These are phyloP conservation scores for Phylloscopus whistleri DNA, from an alignment of 2,113 vertebrate genomes.

Conservation along the genomic window DNA sequence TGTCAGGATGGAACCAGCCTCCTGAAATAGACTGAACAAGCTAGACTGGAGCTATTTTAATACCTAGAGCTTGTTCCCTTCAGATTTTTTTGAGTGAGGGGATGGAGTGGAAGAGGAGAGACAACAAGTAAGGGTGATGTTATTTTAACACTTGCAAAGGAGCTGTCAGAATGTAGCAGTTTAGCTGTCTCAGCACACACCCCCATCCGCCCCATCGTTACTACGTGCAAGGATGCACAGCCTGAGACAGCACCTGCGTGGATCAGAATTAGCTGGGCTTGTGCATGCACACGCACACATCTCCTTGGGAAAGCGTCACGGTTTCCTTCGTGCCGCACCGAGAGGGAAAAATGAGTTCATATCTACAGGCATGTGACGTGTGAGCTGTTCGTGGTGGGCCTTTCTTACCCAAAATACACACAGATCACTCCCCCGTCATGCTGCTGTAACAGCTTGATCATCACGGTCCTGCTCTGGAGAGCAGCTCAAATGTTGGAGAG, in stretches of 20 bases:
- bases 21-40: conserved; percentile 65
- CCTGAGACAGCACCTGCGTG: background rate
- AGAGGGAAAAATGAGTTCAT: background rate
- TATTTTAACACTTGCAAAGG: conserved; percentile 45
- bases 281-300: background rate
- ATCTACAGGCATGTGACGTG: background rate
- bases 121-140: conserved; percentile 30
- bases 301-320: fast-evolving
- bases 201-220: background rate
- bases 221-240: conserved; percentile 38
- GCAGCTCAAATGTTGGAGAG: background rate
- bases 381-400: background rate
- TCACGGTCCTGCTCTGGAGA: background rate
- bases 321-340: fast-evolving
- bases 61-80: conserved; percentile 40
- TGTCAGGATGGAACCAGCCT: conserved; percentile 51
- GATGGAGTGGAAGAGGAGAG: conserved; percentile 16
- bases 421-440: background rate
- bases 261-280: background rate
- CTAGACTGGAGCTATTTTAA: conserved; percentile 60
- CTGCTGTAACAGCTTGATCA: background rate
- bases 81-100: conserved; percentile 14
- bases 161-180: background rate
- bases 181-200: conserved; percentile 32
- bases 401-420: background rate